These are phyloP conservation scores for Drosophila aff. DNA, from an alignment of 1,140 invertebrate species.

Conservation along the genomic window DNA sequence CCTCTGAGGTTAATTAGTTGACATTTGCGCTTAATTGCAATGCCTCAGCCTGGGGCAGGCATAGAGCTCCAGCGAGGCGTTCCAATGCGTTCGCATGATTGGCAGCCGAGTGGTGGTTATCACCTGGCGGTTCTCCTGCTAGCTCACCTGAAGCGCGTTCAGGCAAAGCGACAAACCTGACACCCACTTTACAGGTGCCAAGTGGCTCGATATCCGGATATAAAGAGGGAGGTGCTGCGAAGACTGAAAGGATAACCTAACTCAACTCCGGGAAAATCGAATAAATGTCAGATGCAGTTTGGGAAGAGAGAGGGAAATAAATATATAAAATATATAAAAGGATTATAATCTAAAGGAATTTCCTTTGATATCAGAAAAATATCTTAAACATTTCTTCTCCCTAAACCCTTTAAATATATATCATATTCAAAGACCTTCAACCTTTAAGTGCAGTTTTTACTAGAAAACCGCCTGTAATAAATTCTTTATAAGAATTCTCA, in stretches of 20 bases:
- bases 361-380: background rate
- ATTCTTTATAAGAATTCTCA: background rate
- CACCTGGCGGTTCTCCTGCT: background rate
- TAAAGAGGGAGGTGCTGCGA: no score
- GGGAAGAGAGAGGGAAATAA: background rate
- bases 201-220: constrained; percentile 19
- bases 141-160: constrained; percentile 35
- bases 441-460: background rate
- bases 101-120: constrained; percentile 44
- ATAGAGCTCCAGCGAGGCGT: constrained; percentile 64
- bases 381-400: background rate
- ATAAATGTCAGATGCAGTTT: background rate
- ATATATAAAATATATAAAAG: background rate
- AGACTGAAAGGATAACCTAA: background rate
- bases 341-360: background rate
- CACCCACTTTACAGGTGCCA: constrained; percentile 63
- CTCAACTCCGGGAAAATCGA: background rate
- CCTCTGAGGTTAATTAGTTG: constrained; percentile 79
- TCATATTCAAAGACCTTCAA: background rate
- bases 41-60: constrained; percentile 19
- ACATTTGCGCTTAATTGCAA: constrained; percentile 84
- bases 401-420: background rate
- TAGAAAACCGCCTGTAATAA: background rate
- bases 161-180: constrained; percentile 71
- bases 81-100: constrained; percentile 58